Evolutionary conservation across 2,797 vertebrate species (phyloP).

Genomic region (Hypotaenidia okinawae): DNA sequence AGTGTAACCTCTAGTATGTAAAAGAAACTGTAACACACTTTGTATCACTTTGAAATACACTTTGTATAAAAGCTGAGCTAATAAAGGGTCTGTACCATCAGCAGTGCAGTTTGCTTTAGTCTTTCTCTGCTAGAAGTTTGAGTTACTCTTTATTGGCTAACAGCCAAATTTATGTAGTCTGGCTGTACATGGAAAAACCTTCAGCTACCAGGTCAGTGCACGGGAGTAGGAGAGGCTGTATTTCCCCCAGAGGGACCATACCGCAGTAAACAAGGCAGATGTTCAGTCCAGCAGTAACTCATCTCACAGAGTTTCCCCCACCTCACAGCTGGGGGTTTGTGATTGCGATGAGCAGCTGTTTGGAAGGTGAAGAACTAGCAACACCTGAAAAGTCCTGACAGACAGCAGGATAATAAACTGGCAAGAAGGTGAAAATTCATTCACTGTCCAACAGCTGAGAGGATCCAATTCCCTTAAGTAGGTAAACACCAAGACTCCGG

Average conservation of each 20-base stretch:
- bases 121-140: neutral
- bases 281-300: neutral
- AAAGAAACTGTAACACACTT: neutral
- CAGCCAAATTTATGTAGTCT: no score
- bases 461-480: neutral
- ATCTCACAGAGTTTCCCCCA: neutral
- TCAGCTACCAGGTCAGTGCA: accelerated
- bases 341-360: neutral
- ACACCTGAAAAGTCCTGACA: neutral
- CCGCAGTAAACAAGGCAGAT: neutral
- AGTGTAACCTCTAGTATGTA: neutral
- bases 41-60: conserved; percentile 48
- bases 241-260: neutral
- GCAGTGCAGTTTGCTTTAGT: accelerated
- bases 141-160: neutral
- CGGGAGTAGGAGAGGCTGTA: accelerated
- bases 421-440: neutral
- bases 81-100: conserved; percentile 33
- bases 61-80: conserved; percentile 56
- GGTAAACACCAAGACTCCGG: no score
- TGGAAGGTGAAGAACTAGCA: neutral
- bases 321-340: neutral
- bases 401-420: neutral
- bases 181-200: neutral
- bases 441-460: neutral